Base-by-base conservation (phyloP, 2,113 vertebrate species). In the Cyanocitta stelleri region DNA sequence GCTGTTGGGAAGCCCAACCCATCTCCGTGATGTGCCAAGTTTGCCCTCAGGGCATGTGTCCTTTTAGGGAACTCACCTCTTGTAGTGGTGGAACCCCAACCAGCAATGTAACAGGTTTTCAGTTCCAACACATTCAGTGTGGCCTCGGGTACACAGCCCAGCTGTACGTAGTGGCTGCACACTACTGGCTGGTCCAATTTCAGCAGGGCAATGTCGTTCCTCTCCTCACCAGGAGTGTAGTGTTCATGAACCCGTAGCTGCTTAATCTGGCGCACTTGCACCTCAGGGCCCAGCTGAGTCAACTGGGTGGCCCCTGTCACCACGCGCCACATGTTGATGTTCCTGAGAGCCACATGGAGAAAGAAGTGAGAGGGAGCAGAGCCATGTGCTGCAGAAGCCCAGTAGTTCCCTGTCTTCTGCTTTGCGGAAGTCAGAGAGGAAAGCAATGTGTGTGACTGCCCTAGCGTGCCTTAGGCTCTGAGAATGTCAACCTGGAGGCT, bases 151-250 rank as follows among this genome's bases (percentile, higher is more conserved):
- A 97, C 27, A 3, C 96, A 97, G 30, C 92, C 96, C 1, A 90
- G 86, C 68, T 97, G 96, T 16, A 96, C 17, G 0, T 72, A 89
- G 55, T 41, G 19, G 44, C 39, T 94, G 94, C 94, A 97, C 21
- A 33, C 1, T 0, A 97, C 75, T 0, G 97, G 78, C 24, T 66
- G 44, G 29, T 91, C 86, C 51, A 97, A 3, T 35, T 96, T 73
- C 30, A 96, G 79, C 78, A 97, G 29, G 0, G 97, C 93, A 12
- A 97, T 78, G 59, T 97, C 91, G 0, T 97, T 87, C 30, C 5
- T 2, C 29, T 43, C 12, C 19, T 20, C 4, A 9, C 52, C 52
- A 74, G 86, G 61, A 12, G 7, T 58, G 16, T 93, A 97, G 8
- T 44, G 20, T 32, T 96, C 69, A 6, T 97, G 95, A 9, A 81